A percentile compares a stretch with the other conserved stretches of the same genome.
phyloP scores from a whole-genome alignment of 1,140 invertebrate species.

The Atta texana region DNA sequence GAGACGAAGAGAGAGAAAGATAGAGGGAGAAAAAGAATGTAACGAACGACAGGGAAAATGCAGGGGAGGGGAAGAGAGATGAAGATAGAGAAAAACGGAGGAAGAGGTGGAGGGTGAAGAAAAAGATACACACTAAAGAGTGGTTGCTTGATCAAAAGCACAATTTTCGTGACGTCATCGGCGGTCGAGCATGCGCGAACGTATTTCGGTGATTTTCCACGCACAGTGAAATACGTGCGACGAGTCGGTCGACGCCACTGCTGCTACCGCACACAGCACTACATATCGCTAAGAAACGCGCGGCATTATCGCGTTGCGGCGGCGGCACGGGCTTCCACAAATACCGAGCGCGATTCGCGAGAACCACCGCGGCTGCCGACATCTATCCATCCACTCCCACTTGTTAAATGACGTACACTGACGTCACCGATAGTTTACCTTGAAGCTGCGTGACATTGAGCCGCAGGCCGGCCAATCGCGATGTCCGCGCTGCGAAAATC shows the following conservation, averaged over 20 bases:
- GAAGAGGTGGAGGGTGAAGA: conserved; percentile 16
- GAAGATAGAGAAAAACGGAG: conserved; percentile 39
- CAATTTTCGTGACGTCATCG: conserved; percentile 86
- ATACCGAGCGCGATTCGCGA: conserved; percentile 80
- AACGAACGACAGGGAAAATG: background rate
- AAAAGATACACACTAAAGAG: conserved; percentile 61
- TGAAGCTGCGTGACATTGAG: conserved; percentile 86
- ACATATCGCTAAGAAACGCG: conserved; percentile 77
- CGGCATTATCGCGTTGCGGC: conserved; percentile 77
- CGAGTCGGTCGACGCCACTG: conserved; percentile 67
- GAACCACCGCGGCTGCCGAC: conserved; percentile 76
- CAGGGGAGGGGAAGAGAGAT: background rate
- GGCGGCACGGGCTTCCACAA: conserved; percentile 72
- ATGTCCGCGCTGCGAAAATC: background rate
- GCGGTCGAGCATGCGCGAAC: conserved; percentile 83
- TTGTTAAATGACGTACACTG: conserved; percentile 86
- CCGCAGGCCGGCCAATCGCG: conserved; percentile 79
- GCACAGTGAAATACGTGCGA: conserved; percentile 80
- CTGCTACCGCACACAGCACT: conserved; percentile 62
- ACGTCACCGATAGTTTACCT: conserved; percentile 87
- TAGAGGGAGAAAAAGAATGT: conserved; percentile 7
- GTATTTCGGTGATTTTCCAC: conserved; percentile 86
- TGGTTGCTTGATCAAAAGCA: conserved; percentile 84
- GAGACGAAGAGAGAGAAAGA: background rate
- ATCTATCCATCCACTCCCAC: conserved; percentile 85